A percentile compares a stretch with the other conserved stretches of the same genome.
Evolutionary conservation across 2,888 invertebrate genomes (phyloP).

Genomic region (Steinernema carpocapsae): DNA sequence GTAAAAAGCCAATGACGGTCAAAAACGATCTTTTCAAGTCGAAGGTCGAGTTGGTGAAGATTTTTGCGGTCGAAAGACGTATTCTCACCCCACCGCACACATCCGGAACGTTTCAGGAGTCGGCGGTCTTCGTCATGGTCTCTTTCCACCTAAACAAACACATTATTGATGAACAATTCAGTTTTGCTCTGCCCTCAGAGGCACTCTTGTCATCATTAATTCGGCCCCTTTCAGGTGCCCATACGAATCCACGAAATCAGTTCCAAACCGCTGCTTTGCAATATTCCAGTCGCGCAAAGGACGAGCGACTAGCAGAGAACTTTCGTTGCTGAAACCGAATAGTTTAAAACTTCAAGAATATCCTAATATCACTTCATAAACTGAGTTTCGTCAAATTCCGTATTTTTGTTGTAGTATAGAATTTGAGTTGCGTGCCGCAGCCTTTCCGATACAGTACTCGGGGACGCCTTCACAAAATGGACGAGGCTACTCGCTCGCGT

Average conservation of each 20-base stretch:
- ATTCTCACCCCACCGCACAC: slow-evolving; percentile 43
- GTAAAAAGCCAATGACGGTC: slow-evolving; percentile 57
- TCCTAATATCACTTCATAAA: background rate
- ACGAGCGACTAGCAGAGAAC: background rate
- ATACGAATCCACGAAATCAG: slow-evolving; percentile 1
- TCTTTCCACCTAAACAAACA: slow-evolving; percentile 36
- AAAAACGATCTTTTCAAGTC: slow-evolving; percentile 50
- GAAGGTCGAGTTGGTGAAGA: slow-evolving; percentile 42
- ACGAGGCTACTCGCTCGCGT: background rate
- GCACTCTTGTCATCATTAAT: background rate
- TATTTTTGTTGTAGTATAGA: background rate
- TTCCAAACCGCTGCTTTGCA: slow-evolving; percentile 1
- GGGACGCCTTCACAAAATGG: background rate
- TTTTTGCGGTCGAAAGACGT: slow-evolving; percentile 25
- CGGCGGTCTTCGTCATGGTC: slow-evolving; percentile 45
- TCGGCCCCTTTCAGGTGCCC: slow-evolving; percentile 5
- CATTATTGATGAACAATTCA: background rate
- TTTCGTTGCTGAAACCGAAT: background rate
- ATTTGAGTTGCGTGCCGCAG: background rate
- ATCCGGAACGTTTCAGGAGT: slow-evolving; percentile 37
- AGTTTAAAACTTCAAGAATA: background rate
- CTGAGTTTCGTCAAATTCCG: background rate
- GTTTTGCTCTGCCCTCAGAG: background rate
- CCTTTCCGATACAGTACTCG: background rate
- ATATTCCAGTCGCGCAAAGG: slow-evolving; percentile 8